Base-by-base conservation (phyloP, 1,140 invertebrate species). In the Schlechtendalia chinensis region DNA sequence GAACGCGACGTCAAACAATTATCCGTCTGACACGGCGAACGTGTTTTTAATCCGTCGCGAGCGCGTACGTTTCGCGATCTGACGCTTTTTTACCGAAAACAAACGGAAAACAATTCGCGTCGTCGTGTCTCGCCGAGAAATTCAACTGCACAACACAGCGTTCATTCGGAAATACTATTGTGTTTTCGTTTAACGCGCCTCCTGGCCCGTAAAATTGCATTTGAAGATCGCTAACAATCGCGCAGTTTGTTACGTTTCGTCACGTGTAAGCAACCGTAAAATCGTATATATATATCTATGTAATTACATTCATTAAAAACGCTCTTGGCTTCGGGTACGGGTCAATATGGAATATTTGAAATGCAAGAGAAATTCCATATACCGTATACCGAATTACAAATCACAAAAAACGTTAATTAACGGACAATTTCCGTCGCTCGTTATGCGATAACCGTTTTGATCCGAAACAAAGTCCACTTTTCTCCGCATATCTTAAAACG, bases 251-350 rank as follows among this genome's bases (percentile, higher is more conserved):
- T 56, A 56, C n/a, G 32, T 39, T 74, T 74, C 27, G 6, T 14
- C 14, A 19, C 22, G 67, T 29, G 39, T 74, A 74, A 56, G 32
- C 71, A 12, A 50, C 1, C 50, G 32, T n/a, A n/a, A n/a, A n/a
- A 74, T 47, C 69, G 69, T 16, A 8, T 39, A 39, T 39, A 39
- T 39, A n/a, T 39, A 39, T 39, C 8, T 50, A n/a, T 22, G 19
- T 56, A 56, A 69, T 27, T 50, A 69, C 50, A 69, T 69, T 69
- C 45, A 50, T 69, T 69, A 69, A 50, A 69, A 69, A 69, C 27
- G 45, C 39, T 69, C 14, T 50, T 50, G 11, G 39, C 22, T 4
- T 50, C n/a, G n/a, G n/a, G 16, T 17, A 32, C 32, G 24, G 67
- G 45, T 50, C 45, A 50, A 69, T 69, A 50, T 50, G 45, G 39